Evolutionary conservation across 2,113 vertebrate species (phyloP).

Genomic region (Daphoenositta chrysoptera): DNA sequence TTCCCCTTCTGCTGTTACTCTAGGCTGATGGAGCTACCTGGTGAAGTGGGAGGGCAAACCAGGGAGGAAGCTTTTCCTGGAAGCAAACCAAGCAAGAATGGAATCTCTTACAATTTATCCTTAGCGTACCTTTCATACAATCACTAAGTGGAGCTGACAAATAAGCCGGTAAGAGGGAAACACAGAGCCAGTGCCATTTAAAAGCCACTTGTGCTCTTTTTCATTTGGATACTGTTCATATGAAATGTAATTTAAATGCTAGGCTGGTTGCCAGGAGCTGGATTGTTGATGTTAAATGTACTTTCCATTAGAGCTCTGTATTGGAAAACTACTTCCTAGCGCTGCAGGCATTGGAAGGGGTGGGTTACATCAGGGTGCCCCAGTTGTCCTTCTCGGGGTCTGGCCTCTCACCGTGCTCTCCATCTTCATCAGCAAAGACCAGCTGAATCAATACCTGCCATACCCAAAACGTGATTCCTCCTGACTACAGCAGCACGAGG

Average conservation of each 20-base stretch:
- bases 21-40: neutral
- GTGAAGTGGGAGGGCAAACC: neutral
- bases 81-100: neutral
- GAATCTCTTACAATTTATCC: neutral
- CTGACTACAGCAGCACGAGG: neutral
- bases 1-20: neutral
- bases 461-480: neutral
- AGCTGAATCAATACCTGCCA: neutral
- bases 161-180: neutral
- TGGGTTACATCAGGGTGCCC: neutral
- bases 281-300: conserved; percentile 35
- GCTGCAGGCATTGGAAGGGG: conserved; percentile 13
- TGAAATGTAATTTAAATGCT: conserved; percentile 47
- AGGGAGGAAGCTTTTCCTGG: neutral
- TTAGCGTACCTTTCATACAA: neutral
- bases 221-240: neutral
- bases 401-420: neutral
- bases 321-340: conserved; percentile 34
- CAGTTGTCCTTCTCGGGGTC: neutral
- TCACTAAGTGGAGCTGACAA: neutral
- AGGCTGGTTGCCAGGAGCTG: conserved; percentile 17
- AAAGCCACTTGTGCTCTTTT: conserved; percentile 5
- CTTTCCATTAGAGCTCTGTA: conserved; percentile 59
- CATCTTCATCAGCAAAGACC: neutral
- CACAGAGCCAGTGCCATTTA: neutral